Evolutionary conservation across 1,140 invertebrate genomes (phyloP), one percentile per base, ranked within the genome.

Genomic region (Drosophila auraria): DNA sequence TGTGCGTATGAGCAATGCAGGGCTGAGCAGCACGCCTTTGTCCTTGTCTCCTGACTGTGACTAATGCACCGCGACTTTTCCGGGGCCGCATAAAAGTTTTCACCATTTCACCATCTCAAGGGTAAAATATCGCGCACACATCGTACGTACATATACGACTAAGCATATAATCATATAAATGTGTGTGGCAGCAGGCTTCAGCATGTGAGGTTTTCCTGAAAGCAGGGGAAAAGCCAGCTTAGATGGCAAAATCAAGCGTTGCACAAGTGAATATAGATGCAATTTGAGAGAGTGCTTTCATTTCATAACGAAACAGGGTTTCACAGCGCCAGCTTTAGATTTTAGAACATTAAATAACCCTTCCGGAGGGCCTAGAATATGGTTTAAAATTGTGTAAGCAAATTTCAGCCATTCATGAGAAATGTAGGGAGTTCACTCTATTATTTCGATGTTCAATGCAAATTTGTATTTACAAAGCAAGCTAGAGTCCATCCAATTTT

Each of bases 1-100:
- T 74, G 77, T 87, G 83, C 83, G 83, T 87, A 87, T 87, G 78
- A 75, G 84, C 80, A 80, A 84, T 73, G 73, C 60, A 47, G 17
- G 36, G 40, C 57, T 17, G 23, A n/a, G 49, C 40, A 78, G 65
- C 15, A 20, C 27, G 15, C 56, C 80, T 80, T 89, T 89, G 80
- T 89, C 58, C 64, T 68, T 87, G 84, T 65, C 58, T 66, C 42
- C 56, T 74, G 80, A 87, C 71, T 87, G 80, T 83, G 86, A 83
- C 83, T 87, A 87, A 87, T 83, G 77, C 80, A 71, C 62, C 69
- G 71, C 66, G 62, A 83, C 80, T 82, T 80, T 80, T 66, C 38
- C 50, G 58, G 50, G 54, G 62, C 66, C 76, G 45, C 61, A 53
- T 51, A 73, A 60, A 78, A 78, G 59, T 42, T 71, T 78, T 73